Evolutionary conservation across 2,113 vertebrate species (phyloP).

Genomic region (Nyctibius bracteatus): DNA sequence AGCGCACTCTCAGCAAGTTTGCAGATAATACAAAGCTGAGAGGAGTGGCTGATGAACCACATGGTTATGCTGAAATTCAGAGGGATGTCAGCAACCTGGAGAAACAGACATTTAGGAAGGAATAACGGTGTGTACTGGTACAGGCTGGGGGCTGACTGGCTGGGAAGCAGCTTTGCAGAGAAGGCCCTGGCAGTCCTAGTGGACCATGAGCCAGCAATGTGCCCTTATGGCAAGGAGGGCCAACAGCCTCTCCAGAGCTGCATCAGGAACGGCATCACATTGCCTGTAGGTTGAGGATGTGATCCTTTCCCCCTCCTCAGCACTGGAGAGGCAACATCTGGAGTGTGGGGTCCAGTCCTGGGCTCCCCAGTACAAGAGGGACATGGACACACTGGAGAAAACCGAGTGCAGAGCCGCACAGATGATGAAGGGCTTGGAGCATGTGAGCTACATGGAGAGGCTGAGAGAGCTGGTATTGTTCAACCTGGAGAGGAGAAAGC

Average conservation of each 20-base stretch:
- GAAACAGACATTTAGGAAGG: not conserved
- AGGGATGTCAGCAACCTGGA: not conserved
- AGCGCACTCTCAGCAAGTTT: not conserved
- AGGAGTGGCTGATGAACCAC: not conserved
- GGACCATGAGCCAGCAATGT: not conserved
- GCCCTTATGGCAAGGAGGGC: not conserved
- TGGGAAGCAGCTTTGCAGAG: not conserved
- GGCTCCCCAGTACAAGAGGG: not conserved
- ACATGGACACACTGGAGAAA: not conserved
- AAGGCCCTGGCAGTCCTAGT: accelerated
- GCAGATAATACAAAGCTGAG: not conserved
- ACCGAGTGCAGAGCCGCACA: not conserved
- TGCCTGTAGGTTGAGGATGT: not conserved
- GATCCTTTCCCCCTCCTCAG: not conserved
- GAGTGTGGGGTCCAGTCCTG: not conserved
- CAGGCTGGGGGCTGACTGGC: not conserved
- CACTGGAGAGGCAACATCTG: not conserved
- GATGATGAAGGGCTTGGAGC: not conserved
- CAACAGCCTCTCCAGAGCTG: not conserved
- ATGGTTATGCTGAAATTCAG: not conserved
- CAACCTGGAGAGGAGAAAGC: not conserved
- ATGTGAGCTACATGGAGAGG: not conserved
- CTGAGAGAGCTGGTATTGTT: not conserved
- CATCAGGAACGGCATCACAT: not conserved
- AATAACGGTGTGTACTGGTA: not conserved